These are phyloP conservation scores for Netelia inedita DNA, from an alignment of 2,888 invertebrate species.

Conservation along the genomic window DNA sequence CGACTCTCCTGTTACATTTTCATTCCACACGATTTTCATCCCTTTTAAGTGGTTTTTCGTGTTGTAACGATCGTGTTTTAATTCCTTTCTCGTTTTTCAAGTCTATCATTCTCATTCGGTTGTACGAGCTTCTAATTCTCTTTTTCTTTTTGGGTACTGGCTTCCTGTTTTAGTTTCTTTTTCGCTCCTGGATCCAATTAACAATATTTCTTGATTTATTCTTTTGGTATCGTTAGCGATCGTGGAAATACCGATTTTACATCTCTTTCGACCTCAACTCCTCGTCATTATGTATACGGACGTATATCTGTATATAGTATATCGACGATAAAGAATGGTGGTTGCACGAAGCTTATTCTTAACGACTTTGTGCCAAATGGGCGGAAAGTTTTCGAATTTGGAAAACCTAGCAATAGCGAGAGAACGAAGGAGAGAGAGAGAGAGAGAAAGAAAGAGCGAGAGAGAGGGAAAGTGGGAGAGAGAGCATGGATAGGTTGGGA, in stretches of 20 bases:
- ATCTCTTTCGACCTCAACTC: slow-evolving; percentile 2
- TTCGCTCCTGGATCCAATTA: neutral
- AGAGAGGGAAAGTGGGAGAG: slow-evolving; percentile 28
- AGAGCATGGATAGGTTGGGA: slow-evolving; percentile 15
- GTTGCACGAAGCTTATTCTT: slow-evolving; percentile 25
- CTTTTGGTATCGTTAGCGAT: slow-evolving; percentile 16
- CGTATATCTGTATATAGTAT: neutral
- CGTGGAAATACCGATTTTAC: slow-evolving; percentile 12
- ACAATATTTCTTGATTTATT: neutral
- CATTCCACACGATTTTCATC: slow-evolving; percentile 11
- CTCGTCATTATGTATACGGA: neutral
- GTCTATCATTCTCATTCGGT: too few relatives aligned
- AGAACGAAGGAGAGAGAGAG: slow-evolving; percentile 5
- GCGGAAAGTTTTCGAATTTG: slow-evolving; percentile 50
- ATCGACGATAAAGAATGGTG: slow-evolving; percentile 14
- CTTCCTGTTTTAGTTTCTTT: neutral
- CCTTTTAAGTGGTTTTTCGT: neutral
- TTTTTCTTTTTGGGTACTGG: too few relatives aligned
- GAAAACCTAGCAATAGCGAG: slow-evolving; percentile 21
- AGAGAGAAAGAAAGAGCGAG: neutral
- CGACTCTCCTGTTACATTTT: neutral
- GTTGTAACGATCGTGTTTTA: neutral
- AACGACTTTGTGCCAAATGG: slow-evolving; percentile 41
- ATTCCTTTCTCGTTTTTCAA: neutral
- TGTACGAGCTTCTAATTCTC: too few relatives aligned